Conservation (phyloP, 2,113 vertebrate species). For the Cyprinodon tularosa region DNA sequence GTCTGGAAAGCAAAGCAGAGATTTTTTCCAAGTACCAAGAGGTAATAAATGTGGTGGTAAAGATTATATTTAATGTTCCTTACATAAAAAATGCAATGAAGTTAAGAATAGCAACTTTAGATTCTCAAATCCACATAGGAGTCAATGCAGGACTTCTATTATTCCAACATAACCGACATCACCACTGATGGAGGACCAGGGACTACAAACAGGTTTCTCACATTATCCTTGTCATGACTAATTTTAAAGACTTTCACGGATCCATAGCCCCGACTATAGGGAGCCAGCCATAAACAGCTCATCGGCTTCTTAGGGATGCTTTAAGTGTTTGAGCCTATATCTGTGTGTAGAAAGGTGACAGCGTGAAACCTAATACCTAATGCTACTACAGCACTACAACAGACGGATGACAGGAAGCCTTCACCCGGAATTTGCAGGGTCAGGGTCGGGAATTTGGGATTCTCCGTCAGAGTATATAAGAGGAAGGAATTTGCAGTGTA, state of each 20-base stretch:
- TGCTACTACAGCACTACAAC: slow-evolving; percentile 33
- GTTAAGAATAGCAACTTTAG: slow-evolving; percentile 27
- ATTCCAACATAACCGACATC: not conserved
- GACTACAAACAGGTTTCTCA: slow-evolving; percentile 48
- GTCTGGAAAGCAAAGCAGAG: not conserved
- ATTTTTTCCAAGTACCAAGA: not conserved
- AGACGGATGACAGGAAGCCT: slow-evolving; percentile 48
- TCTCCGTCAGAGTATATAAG: slow-evolving; percentile 53
- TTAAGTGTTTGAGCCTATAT: slow-evolving; percentile 38
- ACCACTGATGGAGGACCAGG: slow-evolving; percentile 9
- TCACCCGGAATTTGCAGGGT: slow-evolving; percentile 66
- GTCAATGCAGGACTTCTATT: not conserved
- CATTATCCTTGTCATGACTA: slow-evolving; percentile 46
- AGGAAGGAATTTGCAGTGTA: slow-evolving; percentile 51
- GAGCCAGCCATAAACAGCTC: slow-evolving; percentile 42
- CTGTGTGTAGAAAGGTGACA: slow-evolving; percentile 14
- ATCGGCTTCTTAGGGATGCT: slow-evolving; percentile 14
- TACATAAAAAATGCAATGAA: slow-evolving; percentile 2
- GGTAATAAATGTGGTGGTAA: not conserved
- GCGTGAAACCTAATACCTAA: slow-evolving; percentile 67
- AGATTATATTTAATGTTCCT: not conserved
- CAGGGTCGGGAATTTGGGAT: slow-evolving; percentile 62
- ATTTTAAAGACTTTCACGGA: slow-evolving; percentile 32
- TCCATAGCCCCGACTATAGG: slow-evolving; percentile 41
- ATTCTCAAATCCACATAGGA: slow-evolving; percentile 33